phyloP scores from a whole-genome alignment of 2,113 vertebrate species.

The Semnornis frantzii region DNA sequence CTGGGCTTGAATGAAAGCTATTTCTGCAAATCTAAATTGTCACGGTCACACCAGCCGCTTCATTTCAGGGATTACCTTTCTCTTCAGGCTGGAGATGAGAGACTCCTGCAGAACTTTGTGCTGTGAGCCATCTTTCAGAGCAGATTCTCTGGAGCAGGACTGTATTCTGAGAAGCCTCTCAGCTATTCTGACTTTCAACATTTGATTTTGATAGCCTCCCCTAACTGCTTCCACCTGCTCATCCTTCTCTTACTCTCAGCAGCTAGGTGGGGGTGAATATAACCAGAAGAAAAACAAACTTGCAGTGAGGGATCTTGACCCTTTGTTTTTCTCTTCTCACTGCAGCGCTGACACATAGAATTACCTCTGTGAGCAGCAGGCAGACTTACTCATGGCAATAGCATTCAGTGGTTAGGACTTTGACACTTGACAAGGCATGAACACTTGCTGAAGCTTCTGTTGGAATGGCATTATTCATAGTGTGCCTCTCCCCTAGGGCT shows the following conservation, averaged over 20 bases:
- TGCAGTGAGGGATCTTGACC: constrained; percentile 36
- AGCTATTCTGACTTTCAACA: not conserved
- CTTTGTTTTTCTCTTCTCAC: constrained; percentile 29
- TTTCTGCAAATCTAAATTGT: not conserved
- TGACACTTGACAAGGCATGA: not conserved
- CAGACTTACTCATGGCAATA: not conserved
- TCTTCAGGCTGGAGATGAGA: not conserved
- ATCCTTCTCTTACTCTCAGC: not conserved
- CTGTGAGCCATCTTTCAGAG: not conserved
- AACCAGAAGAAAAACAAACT: constrained; percentile 54
- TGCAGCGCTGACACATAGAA: constrained; percentile 33
- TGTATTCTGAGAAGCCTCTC: not conserved
- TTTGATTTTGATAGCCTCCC: not conserved
- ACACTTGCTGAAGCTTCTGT: not conserved
- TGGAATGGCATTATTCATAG: not conserved
- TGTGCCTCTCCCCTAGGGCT: not conserved
- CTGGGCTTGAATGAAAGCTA: not conserved
- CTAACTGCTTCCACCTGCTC: not conserved
- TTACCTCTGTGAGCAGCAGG: not conserved
- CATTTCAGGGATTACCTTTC: not conserved
- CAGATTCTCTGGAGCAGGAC: not conserved
- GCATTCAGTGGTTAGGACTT: not conserved
- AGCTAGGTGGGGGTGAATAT: not conserved
- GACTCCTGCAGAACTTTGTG: not conserved
- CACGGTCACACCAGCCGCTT: not conserved